Conservation (phyloP, 2,888 invertebrate genomes). For the Andrena minutula region DNA sequence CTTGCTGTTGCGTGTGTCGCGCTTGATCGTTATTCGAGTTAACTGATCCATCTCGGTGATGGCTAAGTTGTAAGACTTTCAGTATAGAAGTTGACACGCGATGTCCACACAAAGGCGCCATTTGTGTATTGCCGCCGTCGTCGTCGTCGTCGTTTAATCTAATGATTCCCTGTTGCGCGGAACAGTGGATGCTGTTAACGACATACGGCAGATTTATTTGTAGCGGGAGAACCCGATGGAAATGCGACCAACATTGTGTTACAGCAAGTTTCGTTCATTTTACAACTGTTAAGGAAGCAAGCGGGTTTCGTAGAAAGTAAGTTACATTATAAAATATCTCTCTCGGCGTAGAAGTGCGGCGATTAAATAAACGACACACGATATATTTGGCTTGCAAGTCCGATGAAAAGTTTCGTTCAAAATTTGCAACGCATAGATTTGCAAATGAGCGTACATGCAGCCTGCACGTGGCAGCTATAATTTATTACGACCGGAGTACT, state of each 20-base stretch:
- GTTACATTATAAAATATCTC: conserved; percentile 26
- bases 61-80: conserved; percentile 19
- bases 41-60: conserved; percentile 3
- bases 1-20: conserved; percentile 33
- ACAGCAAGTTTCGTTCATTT: conserved; percentile 25
- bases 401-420: conserved; percentile 29
- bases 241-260: conserved; percentile 16
- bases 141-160: conserved; percentile 26
- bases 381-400: conserved; percentile 27
- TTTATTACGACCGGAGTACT: conserved; percentile 39
- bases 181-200: conserved; percentile 25
- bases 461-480: conserved; percentile 25
- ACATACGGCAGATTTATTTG: conserved; percentile 29
- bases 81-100: conserved; percentile 12
- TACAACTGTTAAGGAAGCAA: conserved; percentile 23
- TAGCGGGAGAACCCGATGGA: conserved; percentile 12
- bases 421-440: conserved; percentile 23
- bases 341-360: conserved; percentile 32
- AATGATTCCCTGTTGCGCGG: conserved; percentile 21
- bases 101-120: neutral
- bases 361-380: conserved; percentile 19
- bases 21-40: conserved; percentile 24
- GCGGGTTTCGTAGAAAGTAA: conserved; percentile 16
- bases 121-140: neutral
- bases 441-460: conserved; percentile 19